Evolutionary conservation across 2,113 vertebrate species (phyloP).

Genomic region (Albula glossodonta): DNA sequence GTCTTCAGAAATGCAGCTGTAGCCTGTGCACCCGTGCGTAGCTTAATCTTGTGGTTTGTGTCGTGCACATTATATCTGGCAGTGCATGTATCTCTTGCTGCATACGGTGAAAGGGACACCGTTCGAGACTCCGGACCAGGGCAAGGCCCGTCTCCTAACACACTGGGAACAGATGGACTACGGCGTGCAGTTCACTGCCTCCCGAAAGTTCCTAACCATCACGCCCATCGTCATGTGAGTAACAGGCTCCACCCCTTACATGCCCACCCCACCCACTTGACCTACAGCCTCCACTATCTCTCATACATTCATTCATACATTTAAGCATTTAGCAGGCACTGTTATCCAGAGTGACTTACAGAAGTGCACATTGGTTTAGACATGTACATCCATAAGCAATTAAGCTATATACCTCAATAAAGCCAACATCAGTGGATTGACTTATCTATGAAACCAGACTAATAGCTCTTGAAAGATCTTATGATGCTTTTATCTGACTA

Average conservation of each 20-base stretch:
- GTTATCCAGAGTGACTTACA: too few relatives aligned
- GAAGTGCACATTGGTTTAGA: too few relatives aligned
- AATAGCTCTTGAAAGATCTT: too few relatives aligned
- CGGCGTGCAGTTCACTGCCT: conserved; percentile 95
- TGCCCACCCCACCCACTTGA: neutral
- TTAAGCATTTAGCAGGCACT: too few relatives aligned
- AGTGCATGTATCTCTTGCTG: conserved; percentile 98
- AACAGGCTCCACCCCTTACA: neutral
- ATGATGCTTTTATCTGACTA: too few relatives aligned
- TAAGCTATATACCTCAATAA: too few relatives aligned
- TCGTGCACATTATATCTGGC: conserved; percentile 16
- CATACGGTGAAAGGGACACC: conserved; percentile 98
- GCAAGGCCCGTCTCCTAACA: conserved; percentile 91
- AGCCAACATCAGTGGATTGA: too few relatives aligned
- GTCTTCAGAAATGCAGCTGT: neutral
- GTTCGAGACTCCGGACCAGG: conserved; percentile 97
- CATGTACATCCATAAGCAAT: too few relatives aligned
- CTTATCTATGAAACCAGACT: too few relatives aligned
- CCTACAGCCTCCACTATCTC: neutral
- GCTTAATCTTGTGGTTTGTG: conserved; percentile 33
- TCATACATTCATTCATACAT: too few relatives aligned
- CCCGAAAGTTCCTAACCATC: conserved; percentile 97
- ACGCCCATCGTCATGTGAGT: conserved; percentile 95
- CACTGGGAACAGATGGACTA: conserved; percentile 98
- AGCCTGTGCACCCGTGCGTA: neutral